A percentile compares a stretch with the other conserved stretches of the same genome.
phyloP scores from a whole-genome alignment of 1,140 invertebrate genomes.

The Galendromus occidentalis region DNA sequence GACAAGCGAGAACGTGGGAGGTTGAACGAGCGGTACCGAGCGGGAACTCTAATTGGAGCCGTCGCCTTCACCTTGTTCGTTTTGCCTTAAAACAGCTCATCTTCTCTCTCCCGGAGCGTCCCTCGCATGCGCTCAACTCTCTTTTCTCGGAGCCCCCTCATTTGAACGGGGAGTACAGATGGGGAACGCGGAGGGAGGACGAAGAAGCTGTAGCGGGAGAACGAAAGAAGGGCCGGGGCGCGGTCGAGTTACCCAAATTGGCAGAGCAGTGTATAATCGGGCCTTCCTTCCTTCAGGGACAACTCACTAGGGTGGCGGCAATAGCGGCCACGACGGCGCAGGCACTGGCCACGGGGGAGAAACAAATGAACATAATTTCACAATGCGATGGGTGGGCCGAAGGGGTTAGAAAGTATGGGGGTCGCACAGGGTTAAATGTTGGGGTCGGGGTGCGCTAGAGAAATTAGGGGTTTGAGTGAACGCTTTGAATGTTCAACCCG shows the following conservation, averaged over 20 bases:
- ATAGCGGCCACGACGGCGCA: background rate
- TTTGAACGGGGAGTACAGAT: background rate
- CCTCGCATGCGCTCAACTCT: too few species aligned
- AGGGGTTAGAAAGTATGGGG: too few species aligned
- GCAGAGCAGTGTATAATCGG: conserved; percentile 10
- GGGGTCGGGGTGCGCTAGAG: too few species aligned
- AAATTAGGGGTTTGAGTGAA: too few species aligned
- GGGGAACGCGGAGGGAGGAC: background rate
- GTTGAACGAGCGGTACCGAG: too few species aligned
- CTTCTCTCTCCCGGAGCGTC: too few species aligned
- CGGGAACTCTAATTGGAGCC: too few species aligned
- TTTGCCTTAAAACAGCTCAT: too few species aligned
- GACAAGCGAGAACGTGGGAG: too few species aligned
- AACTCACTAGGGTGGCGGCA: background rate
- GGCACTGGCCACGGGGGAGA: background rate
- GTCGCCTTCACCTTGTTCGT: too few species aligned
- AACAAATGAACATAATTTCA: conserved; percentile 12
- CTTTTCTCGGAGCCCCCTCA: background rate
- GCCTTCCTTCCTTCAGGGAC: background rate
- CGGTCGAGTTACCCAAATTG: conserved; percentile 11
- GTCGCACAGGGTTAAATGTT: too few species aligned
- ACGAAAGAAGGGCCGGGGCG: background rate
- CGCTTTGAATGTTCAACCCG: too few species aligned
- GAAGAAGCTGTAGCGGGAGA: background rate
- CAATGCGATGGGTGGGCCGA: background rate